These are phyloP conservation scores for Mercenaria mercenaria DNA, from an alignment of 1,140 invertebrate species.

Conservation along the genomic window DNA sequence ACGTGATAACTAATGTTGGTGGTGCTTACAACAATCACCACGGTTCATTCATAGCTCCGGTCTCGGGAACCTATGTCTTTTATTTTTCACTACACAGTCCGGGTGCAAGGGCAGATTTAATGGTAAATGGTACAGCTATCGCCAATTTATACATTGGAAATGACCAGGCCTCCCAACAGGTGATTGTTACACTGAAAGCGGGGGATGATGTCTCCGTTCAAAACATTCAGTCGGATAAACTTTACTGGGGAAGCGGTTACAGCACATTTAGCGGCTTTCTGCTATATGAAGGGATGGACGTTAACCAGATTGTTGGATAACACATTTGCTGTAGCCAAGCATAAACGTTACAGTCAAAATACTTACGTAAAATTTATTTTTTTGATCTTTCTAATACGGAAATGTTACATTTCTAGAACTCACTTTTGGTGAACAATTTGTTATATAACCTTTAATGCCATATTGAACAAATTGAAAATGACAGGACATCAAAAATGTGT, in stretches of 20 bases:
- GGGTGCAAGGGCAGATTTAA: neutral
- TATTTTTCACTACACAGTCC: neutral
- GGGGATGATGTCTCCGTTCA: conserved; percentile 4
- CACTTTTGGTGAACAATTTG: too few species aligned
- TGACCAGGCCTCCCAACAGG: neutral
- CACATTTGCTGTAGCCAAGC: too few species aligned
- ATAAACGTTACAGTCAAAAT: too few species aligned
- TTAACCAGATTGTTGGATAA: neutral
- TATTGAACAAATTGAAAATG: too few species aligned
- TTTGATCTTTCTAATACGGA: too few species aligned
- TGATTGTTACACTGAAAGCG: neutral
- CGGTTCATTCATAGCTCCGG: conserved; percentile 24
- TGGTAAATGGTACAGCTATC: neutral
- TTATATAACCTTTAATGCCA: too few species aligned
- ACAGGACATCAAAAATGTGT: too few species aligned
- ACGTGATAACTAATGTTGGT: conserved; percentile 29
- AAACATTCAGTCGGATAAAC: neutral
- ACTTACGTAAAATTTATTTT: too few species aligned
- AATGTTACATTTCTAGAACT: too few species aligned
- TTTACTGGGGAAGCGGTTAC: neutral
- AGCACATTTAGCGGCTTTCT: conserved; percentile 4
- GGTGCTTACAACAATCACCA: neutral
- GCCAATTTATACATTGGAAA: neutral
- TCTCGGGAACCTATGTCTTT: conserved; percentile 9
- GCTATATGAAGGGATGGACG: neutral